A percentile compares a stretch with the other conserved stretches of the same genome.
These are phyloP conservation scores for Octodonta nipae DNA, from an alignment of 2,888 invertebrate species.

Conservation along the genomic window DNA sequence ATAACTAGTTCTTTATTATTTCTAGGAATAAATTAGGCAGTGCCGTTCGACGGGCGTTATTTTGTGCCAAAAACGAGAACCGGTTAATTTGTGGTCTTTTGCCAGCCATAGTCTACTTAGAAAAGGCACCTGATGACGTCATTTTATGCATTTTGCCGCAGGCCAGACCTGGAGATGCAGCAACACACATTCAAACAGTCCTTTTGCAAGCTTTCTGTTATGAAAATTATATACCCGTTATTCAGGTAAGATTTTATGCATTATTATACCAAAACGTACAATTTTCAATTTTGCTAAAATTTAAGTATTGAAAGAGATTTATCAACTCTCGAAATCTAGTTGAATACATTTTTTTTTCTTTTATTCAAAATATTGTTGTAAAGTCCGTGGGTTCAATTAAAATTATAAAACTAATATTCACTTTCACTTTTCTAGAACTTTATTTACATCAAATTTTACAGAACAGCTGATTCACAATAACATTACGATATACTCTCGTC, in stretches of 20 bases:
- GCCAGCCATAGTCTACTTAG: slow-evolving; percentile 47
- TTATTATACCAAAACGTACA: no score
- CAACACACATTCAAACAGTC: slow-evolving; percentile 66
- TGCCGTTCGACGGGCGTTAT: slow-evolving; percentile 42
- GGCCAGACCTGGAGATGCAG: slow-evolving; percentile 55
- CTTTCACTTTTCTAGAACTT: no score
- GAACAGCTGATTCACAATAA: no score
- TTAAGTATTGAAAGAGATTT: no score
- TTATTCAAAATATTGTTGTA: no score
- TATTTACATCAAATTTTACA: no score
- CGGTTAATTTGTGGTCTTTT: slow-evolving; percentile 50
- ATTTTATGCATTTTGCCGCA: slow-evolving; percentile 57
- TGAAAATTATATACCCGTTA: slow-evolving; percentile 63
- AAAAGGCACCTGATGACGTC: slow-evolving; percentile 46
- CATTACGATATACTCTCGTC: no score
- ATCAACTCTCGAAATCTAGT: no score
- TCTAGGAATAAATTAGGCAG: slow-evolving; percentile 38
- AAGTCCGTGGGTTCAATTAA: no score
- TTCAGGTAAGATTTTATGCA: slow-evolving; percentile 47
- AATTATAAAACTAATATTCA: no score
- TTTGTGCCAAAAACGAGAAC: slow-evolving; percentile 42
- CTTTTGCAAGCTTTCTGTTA: slow-evolving; percentile 65
- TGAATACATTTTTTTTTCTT: no score
- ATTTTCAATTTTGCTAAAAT: no score
- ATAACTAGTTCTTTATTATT: background rate